Percentiles rank a stretch among this genome's conserved stretches.
Conservation (phyloP, 2,113 vertebrate species). For the Apeltes quadracus region DNA sequence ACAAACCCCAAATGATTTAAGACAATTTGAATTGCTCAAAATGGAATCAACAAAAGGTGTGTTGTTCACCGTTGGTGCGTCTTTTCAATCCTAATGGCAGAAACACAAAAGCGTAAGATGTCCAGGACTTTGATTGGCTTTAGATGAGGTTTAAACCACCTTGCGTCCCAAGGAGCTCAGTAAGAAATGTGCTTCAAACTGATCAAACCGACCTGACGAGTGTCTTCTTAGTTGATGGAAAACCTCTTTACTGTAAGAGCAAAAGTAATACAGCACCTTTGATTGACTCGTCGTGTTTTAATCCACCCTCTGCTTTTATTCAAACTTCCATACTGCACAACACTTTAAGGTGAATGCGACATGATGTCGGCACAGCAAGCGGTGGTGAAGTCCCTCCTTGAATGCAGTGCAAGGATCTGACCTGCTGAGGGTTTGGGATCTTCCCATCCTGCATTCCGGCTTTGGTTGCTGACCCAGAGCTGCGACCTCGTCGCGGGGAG, state of each 20-base stretch:
- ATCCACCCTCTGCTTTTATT: slow-evolving; percentile 24
- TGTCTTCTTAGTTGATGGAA: too few relatives aligned
- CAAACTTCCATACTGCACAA: slow-evolving; percentile 19
- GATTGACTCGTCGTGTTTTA: slow-evolving; percentile 4
- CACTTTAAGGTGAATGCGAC: neutral
- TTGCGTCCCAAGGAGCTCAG: too few relatives aligned
- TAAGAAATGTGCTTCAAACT: too few relatives aligned
- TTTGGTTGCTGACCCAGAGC: slow-evolving; percentile 40
- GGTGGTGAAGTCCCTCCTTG: slow-evolving; percentile 2
- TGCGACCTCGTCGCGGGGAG: slow-evolving; percentile 30
- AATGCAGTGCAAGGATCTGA: slow-evolving; percentile 2
- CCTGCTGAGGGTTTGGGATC: slow-evolving; percentile 21
- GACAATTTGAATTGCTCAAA: slow-evolving; percentile 49
- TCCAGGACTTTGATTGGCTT: too few relatives aligned
- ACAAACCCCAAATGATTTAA: slow-evolving; percentile 66
- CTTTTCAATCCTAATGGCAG: slow-evolving; percentile 23
- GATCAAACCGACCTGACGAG: too few relatives aligned
- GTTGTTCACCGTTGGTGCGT: slow-evolving; percentile 9
- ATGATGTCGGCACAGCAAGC: neutral
- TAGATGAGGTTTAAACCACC: too few relatives aligned
- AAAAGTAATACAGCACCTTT: too few relatives aligned
- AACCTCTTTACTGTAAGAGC: too few relatives aligned
- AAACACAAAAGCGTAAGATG: slow-evolving; percentile 49
- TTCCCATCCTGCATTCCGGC: slow-evolving; percentile 1
- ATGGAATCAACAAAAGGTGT: slow-evolving; percentile 4